Base-by-base conservation (phyloP, 1,140 invertebrate genomes). In the Calliphora vicina region DNA sequence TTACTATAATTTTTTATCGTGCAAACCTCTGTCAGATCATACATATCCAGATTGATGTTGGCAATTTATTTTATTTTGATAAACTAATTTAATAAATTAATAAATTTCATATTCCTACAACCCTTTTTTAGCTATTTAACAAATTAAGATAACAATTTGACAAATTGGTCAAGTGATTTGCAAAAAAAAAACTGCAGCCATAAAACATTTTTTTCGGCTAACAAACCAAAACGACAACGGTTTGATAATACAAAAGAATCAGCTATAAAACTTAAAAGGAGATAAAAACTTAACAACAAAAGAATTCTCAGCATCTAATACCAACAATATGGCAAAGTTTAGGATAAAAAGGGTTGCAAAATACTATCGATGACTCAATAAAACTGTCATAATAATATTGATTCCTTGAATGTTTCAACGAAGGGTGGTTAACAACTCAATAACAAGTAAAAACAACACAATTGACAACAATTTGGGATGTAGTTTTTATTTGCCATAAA, bases 151-250 rank as follows among this genome's bases (percentile, higher is more conserved):
- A 78, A 72, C 82, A 72, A 82, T 73, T 82, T 82, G 82, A 82
- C 82, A 82, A 82, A 82, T 82, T 82, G 82, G 73, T 78, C 82
- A 82, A 82, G 72, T 82, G 73, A 76, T 82, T 76, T 82, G 82
- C 82, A 76, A 50, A 76, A 82, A 35, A 74, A 45, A 15, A 42
- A 82, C 9, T 45, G 9, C 12, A 81, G 57, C 57, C 80, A 27
- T 67, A 81, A 81, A 50, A 35, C 23, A 15, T 43, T 27, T 27
- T 72, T 27, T 20, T 9, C 27, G 10, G 12, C 29, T 15, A 25
- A 17, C 76, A 42, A 80, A 80, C 42, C n/a, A 23, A 25, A 80
- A 35, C 35, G 35, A 35, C 6, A 35, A 5, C 35, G 35, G 6
- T 35, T 35, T 35, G 6, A 10, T 35, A 35, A 8, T 35, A 8